phyloP scores from a whole-genome alignment of 2,113 vertebrate species.

The Todiramphus saurophagus region DNA sequence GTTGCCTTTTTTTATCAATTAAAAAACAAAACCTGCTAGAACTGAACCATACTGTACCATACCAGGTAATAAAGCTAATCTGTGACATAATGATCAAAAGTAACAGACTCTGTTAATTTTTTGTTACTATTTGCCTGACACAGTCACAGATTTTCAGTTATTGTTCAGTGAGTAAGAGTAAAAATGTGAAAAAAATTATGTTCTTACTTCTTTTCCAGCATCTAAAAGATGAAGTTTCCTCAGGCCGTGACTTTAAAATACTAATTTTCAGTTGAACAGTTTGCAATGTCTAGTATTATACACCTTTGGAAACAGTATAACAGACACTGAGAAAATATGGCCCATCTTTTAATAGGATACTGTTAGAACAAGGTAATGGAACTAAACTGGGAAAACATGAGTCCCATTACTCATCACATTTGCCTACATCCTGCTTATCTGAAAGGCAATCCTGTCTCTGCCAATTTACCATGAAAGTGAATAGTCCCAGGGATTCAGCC shows the following conservation, averaged over 20 bases:
- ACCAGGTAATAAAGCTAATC: background rate
- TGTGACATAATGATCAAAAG: background rate
- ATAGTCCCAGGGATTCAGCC: background rate
- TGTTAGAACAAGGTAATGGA: background rate
- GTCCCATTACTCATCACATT: background rate
- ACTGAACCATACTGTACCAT: background rate
- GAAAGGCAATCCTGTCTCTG: background rate
- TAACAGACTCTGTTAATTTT: background rate
- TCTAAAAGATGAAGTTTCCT: background rate
- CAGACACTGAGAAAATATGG: background rate
- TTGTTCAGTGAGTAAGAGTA: background rate
- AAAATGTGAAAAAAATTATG: background rate
- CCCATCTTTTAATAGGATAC: background rate
- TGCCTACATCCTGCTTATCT: background rate
- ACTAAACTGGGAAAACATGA: background rate
- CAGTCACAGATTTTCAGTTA: background rate
- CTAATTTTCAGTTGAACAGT: background rate
- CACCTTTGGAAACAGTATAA: background rate
- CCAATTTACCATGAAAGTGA: background rate
- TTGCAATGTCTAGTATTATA: background rate
- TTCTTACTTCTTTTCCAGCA: background rate
- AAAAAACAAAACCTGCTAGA: background rate
- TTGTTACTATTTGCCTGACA: background rate
- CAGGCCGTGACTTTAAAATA: background rate
- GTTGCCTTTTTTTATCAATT: conserved; percentile 7